Evolutionary conservation across 2,797 vertebrate genomes (phyloP).

Genomic region (Aphelocoma californica): DNA sequence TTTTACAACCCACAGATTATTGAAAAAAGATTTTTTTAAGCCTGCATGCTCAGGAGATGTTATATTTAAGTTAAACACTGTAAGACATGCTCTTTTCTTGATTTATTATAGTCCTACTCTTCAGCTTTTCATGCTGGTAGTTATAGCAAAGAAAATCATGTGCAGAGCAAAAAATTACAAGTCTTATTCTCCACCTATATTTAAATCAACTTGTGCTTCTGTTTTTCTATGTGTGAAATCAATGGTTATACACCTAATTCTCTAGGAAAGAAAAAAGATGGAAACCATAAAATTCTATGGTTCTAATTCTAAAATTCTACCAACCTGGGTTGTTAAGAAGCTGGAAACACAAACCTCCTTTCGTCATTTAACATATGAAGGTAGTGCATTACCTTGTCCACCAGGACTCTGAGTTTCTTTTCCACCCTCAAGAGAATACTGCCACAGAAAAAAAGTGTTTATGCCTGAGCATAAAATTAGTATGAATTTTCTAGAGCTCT

Average conservation of each 20-base stretch:
- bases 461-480: neutral
- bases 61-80: neutral
- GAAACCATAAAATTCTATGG: neutral
- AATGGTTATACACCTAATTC: fast-evolving
- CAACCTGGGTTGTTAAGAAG: neutral
- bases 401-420: neutral
- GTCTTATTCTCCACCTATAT: neutral
- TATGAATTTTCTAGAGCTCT: neutral
- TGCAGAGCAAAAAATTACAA: neutral
- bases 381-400: neutral
- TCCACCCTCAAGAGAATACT: neutral
- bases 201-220: neutral
- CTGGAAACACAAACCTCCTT: neutral
- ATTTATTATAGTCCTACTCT: neutral
- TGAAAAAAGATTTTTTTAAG: neutral
- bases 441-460: neutral
- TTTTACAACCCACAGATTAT: neutral
- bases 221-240: neutral
- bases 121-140: neutral
- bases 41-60: neutral
- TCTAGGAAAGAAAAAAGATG: neutral
- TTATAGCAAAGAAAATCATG: neutral
- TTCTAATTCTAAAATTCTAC: neutral
- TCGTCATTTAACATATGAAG: neutral
- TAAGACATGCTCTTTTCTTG: neutral